Conservation (phyloP, 2,888 invertebrate species). For the Chrysomela aeneicollis region DNA sequence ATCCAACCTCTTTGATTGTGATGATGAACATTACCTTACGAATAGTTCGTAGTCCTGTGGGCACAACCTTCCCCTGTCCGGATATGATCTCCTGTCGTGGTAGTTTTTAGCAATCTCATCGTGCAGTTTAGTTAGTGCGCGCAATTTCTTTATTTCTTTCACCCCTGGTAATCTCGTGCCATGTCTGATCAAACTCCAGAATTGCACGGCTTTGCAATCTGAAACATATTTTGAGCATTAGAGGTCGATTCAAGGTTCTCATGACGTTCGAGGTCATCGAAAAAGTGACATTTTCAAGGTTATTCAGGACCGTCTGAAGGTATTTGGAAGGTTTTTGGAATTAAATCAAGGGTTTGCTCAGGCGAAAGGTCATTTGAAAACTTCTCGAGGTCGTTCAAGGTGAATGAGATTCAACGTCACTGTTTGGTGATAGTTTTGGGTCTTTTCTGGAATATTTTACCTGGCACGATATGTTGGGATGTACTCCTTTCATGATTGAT, state of each 20-base stretch:
- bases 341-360: too few species aligned
- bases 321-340: too few species aligned
- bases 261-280: neutral
- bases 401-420: too few species aligned
- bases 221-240: constrained; percentile 41
- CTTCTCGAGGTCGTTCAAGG: too few species aligned
- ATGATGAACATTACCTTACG: constrained; percentile 55
- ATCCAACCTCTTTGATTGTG: too few species aligned
- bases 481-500: constrained; percentile 64
- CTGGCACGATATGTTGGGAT: constrained; percentile 68
- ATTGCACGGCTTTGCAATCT: constrained; percentile 77
- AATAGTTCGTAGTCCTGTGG: constrained; percentile 71
- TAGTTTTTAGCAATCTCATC: constrained; percentile 74
- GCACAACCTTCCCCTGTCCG: constrained; percentile 68
- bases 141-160: constrained; percentile 65
- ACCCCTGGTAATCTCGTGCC: constrained; percentile 73
- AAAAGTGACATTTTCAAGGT: too few species aligned
- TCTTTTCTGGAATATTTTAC: too few species aligned
- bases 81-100: constrained; percentile 59
- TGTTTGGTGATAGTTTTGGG: too few species aligned
- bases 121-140: constrained; percentile 66
- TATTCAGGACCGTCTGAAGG: too few species aligned
- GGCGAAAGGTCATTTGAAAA: too few species aligned
- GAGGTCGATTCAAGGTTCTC: neutral
- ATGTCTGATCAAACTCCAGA: constrained; percentile 77